Evolutionary conservation across 2,888 invertebrate species (phyloP).

Genomic region (Hypsopygia costalis): DNA sequence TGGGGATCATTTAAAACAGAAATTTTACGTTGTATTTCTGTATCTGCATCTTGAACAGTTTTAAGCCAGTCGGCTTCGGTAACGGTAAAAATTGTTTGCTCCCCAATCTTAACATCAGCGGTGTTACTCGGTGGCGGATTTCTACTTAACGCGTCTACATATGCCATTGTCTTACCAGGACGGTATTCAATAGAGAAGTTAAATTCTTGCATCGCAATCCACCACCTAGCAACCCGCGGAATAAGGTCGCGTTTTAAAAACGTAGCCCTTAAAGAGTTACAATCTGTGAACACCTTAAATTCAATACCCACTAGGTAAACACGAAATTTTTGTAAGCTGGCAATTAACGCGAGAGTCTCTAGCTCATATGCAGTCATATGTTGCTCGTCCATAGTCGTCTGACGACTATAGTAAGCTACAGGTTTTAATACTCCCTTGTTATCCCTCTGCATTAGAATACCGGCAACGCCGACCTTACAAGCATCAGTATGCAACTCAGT

Average conservation of each 20-base stretch:
- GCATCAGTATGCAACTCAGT: constrained; percentile 1
- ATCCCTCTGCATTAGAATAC: neutral
- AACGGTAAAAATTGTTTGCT: neutral
- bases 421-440: neutral
- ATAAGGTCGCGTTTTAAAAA: constrained; percentile 17
- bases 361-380: neutral
- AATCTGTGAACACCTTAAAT: constrained; percentile 7
- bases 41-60: neutral
- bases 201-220: constrained; percentile 18
- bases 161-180: constrained; percentile 12
- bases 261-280: constrained; percentile 13
- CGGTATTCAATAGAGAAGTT: constrained; percentile 14
- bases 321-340: neutral
- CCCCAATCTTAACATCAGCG: too few relatives aligned
- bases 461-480: neutral
- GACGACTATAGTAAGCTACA: neutral
- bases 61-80: neutral
- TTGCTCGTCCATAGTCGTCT: neutral
- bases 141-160: constrained; percentile 17
- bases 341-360: neutral
- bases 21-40: neutral
- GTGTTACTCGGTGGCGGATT: neutral
- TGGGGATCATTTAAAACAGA: neutral
- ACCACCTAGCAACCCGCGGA: constrained; percentile 19
- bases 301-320: neutral